Conservation (phyloP, 1,140 invertebrate species). For the Ceratosolen solmsi region DNA sequence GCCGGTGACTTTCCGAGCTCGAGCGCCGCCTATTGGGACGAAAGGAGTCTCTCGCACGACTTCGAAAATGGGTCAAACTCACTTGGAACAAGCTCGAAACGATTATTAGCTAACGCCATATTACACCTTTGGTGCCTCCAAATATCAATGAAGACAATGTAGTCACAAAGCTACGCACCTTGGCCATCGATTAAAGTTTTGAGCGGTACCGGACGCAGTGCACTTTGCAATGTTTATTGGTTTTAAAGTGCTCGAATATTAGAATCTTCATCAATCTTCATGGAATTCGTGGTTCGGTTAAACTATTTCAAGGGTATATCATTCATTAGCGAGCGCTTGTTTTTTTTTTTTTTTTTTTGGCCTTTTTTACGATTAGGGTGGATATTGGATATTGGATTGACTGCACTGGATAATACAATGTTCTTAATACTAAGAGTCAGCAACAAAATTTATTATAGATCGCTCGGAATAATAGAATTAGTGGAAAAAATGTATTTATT, state of each 20-base stretch:
- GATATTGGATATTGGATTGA: too few species aligned
- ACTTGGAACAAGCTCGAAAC: slow-evolving; percentile 29
- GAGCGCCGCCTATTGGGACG: background rate
- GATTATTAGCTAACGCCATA: slow-evolving; percentile 28
- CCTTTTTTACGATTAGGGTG: too few species aligned
- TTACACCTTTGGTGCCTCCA: background rate
- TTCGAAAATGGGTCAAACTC: slow-evolving; percentile 45
- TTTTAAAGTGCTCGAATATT: background rate
- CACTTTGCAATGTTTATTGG: background rate
- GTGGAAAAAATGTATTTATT: too few species aligned
- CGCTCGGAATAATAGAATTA: too few species aligned
- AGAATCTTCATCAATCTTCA: background rate
- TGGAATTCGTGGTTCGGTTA: background rate
- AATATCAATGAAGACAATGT: slow-evolving; percentile 59
- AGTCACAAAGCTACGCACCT: slow-evolving; percentile 17
- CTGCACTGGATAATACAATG: too few species aligned
- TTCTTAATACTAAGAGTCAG: too few species aligned
- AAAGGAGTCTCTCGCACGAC: background rate
- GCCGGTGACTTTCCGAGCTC: background rate
- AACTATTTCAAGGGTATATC: too few species aligned
- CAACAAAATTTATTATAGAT: too few species aligned
- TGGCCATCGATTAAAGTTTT: background rate
- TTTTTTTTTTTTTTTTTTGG: too few species aligned
- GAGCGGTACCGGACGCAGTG: background rate
- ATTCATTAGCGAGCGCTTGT: too few species aligned